phyloP scores from a whole-genome alignment of 1,140 invertebrate species.

The Helicoverpa armigera region DNA sequence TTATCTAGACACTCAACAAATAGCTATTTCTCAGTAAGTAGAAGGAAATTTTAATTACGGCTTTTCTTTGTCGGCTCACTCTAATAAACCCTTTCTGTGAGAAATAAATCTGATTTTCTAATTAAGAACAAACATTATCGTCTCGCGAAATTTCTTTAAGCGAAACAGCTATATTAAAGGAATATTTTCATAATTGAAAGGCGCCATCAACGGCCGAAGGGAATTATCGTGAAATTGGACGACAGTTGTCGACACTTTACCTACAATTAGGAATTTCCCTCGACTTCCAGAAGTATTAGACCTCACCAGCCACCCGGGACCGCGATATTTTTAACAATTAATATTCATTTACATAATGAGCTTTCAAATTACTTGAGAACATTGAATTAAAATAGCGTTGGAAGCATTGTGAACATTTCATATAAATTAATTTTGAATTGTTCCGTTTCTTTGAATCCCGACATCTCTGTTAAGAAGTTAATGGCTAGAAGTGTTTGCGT shows the following conservation, averaged over 20 bases:
- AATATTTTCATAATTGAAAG: slow-evolving; percentile 79
- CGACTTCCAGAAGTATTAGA: slow-evolving; percentile 31
- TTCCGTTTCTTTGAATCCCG: slow-evolving; percentile 41
- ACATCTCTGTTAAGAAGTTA: slow-evolving; percentile 42
- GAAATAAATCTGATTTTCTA: slow-evolving; percentile 71
- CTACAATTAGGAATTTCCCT: slow-evolving; percentile 53
- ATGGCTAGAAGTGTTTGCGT: slow-evolving; percentile 24
- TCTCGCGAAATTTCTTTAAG: slow-evolving; percentile 65
- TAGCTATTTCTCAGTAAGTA: background rate
- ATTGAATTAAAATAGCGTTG: slow-evolving; percentile 50
- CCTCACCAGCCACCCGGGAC: background rate
- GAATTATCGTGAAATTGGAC: slow-evolving; percentile 70
- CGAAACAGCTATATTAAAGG: slow-evolving; percentile 70
- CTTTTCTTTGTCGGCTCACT: slow-evolving; percentile 49
- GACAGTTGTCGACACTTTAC: slow-evolving; percentile 69
- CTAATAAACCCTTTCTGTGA: slow-evolving; percentile 67
- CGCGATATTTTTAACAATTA: slow-evolving; percentile 49
- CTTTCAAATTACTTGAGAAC: slow-evolving; percentile 49
- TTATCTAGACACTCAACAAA: background rate
- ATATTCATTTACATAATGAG: slow-evolving; percentile 56
- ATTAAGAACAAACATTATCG: slow-evolving; percentile 74
- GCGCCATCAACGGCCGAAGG: slow-evolving; percentile 57
- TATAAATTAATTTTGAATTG: slow-evolving; percentile 53
- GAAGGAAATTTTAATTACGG: slow-evolving; percentile 29
- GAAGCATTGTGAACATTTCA: slow-evolving; percentile 34